Percentiles rank a stretch among this genome's conserved stretches.
Evolutionary conservation across 2,113 vertebrate genomes (phyloP).

Genomic region (Pelecanoides urinatrix): DNA sequence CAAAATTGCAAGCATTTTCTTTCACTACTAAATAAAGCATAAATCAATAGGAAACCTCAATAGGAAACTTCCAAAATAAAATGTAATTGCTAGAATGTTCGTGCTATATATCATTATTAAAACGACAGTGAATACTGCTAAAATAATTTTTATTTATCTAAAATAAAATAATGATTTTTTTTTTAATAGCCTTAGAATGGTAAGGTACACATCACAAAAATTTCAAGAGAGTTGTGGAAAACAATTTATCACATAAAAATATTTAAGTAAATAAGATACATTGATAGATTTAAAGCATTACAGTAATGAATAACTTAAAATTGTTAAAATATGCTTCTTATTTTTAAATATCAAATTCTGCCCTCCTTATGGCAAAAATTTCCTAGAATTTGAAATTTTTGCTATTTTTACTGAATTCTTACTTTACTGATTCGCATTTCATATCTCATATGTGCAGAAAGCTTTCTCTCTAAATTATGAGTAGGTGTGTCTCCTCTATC

Average conservation of each 20-base stretch:
- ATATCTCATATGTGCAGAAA: background rate
- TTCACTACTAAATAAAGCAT: background rate
- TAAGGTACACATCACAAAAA: background rate
- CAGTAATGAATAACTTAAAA: background rate
- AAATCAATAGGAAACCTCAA: background rate
- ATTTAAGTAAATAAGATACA: background rate
- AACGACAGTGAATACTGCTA: background rate
- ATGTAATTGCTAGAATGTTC: background rate
- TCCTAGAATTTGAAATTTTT: background rate
- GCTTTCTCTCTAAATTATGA: background rate
- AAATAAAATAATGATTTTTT: background rate
- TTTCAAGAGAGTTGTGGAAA: background rate
- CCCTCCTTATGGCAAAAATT: background rate
- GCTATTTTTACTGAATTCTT: background rate
- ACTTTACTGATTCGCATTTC: background rate
- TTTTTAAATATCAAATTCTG: background rate
- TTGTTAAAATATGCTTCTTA: background rate
- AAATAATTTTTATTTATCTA: background rate
- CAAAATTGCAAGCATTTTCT: background rate
- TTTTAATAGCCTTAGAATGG: background rate
- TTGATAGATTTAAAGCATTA: background rate
- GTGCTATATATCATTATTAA: background rate
- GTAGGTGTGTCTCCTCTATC: background rate
- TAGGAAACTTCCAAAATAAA: background rate
- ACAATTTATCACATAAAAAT: background rate